Evolutionary conservation across 2,113 vertebrate genomes (phyloP), one percentile per base, ranked within the genome.

Genomic region (Blennius ocellaris): DNA sequence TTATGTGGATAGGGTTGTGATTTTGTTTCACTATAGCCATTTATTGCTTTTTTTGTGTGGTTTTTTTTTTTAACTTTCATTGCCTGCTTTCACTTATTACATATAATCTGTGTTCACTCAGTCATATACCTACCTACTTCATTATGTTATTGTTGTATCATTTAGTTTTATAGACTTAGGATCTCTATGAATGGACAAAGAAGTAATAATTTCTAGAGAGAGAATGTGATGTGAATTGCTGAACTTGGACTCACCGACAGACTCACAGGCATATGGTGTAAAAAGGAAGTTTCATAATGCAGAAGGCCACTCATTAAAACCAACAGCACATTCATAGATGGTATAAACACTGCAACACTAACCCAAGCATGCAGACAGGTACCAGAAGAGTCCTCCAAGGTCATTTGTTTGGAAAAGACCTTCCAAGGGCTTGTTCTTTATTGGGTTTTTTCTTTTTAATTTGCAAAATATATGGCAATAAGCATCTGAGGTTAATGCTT

Each of bases 351-450:
- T 30, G 21, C 73, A 73, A 70, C 58, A 76, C 0, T 8, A 51
- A 49, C 39, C 37, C 7, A 64, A 55, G 70, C 65, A 52, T 53
- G 30, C 56, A 76, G 55, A 65, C 73, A 17, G 12, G 54, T 59
- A 7, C 38, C 51, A 49, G 45, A 44, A 74, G 55, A 71, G 62
- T 75, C 30, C 37, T 57, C 49, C 54, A 81, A 80, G 78, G 79
- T 89, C 72, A 45, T 49, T 60, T 58, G 21, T 60, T 83, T 49
- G 30, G 52, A 58, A 61, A 57, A 49, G 40, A 40, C 43, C 40
- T 71, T 73, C 69, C 63, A 60, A 60, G 64, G 61, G 57, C 57
- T 68, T 37, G 45, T 50, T 14, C 48, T 64, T 44, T 21, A 2
- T 4, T 30, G n/a, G n/a, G n/a, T 30, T 30, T 4, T 30, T 30